Base-by-base conservation (phyloP, 2,888 invertebrate genomes). In the Leptopilina syphax region DNA sequence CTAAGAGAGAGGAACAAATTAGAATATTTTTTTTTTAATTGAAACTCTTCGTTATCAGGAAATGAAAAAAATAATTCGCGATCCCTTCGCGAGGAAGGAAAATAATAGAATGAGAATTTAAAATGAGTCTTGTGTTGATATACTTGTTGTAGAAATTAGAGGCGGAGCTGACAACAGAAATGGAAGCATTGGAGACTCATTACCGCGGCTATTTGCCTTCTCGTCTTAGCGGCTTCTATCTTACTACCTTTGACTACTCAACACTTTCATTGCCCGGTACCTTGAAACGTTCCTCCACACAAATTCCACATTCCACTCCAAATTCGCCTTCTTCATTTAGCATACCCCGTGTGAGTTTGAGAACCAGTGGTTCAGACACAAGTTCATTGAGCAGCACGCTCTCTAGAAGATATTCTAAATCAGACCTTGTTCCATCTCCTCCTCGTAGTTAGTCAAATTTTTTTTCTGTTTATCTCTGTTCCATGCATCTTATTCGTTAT, bases 91-190 rank as follows among this genome's bases (percentile, higher is more conserved):
- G 34, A 34, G 34, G 34, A 34, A 34, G 34, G 34, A 34, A 34
- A 34, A 34, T 34, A 3, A 34, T 3, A 3, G 65, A 65, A 65
- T 65, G 65, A 65, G 41, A 65, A 65, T 41, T 73, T 60, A 34
- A n/a, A 80, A 78, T 77, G 60, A 70, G 65, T 78, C 78, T 78
- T 83, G 60, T 44, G 44, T 66, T 57, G 34, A 34, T 34, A 41
- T 87, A 80, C 85, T 77, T 85, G 84, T 93, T 93, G 87, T 93
- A 94, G 94, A 93, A 91, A 92, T 89, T 94, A 90, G 93, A 94
- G 90, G 92, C 93, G 86, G 91, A 92, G 85, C 90, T 94, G 87
- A 91, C 92, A 86, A 89, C 89, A 85, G 92, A 93, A 88, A 90
- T 92, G 90, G 91, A 90, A 85, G 89, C 89, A 84, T 90, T 92